These are phyloP conservation scores for Tiphia femorata DNA, from an alignment of 2,888 invertebrate genomes.

Conservation along the genomic window DNA sequence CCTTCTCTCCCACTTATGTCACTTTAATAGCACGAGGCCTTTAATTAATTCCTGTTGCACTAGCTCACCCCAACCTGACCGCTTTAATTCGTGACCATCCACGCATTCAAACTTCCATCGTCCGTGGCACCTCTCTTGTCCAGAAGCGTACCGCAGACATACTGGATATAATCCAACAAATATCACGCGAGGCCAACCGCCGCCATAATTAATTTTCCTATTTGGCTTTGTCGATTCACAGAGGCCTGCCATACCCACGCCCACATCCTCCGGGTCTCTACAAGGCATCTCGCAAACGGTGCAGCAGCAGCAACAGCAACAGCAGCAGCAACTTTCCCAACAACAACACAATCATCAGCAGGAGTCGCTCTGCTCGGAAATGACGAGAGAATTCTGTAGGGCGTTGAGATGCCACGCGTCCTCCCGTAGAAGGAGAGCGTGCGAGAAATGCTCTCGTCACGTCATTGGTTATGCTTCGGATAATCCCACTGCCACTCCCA, in stretches of 20 bases:
- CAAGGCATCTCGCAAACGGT: slow-evolving; percentile 67
- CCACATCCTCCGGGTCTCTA: slow-evolving; percentile 61
- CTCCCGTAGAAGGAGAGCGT: slow-evolving; percentile 77
- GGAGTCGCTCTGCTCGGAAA: slow-evolving; percentile 83
- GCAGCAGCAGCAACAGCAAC: slow-evolving; percentile 67
- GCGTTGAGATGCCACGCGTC: slow-evolving; percentile 76
- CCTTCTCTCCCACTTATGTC: too few relatives aligned
- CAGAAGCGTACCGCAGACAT: too few relatives aligned
- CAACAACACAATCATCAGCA: slow-evolving; percentile 68
- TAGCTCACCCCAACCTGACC: too few relatives aligned
- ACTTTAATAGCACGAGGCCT: too few relatives aligned
- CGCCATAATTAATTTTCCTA: not conserved
- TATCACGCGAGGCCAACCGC: not conserved
- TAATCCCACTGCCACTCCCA: slow-evolving; percentile 68
- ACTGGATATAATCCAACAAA: not conserved
- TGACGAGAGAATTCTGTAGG: slow-evolving; percentile 80
- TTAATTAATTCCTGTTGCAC: too few relatives aligned
- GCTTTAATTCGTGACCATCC: too few relatives aligned
- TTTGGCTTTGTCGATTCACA: slow-evolving; percentile 32
- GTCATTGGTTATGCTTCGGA: slow-evolving; percentile 69
- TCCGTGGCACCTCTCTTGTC: too few relatives aligned
- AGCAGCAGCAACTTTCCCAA: slow-evolving; percentile 61
- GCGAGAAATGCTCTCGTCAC: slow-evolving; percentile 72
- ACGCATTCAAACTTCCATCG: too few relatives aligned
- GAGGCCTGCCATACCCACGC: slow-evolving; percentile 54